Base-by-base conservation (phyloP, 2,113 vertebrate genomes). In the Centropus bengalensis region DNA sequence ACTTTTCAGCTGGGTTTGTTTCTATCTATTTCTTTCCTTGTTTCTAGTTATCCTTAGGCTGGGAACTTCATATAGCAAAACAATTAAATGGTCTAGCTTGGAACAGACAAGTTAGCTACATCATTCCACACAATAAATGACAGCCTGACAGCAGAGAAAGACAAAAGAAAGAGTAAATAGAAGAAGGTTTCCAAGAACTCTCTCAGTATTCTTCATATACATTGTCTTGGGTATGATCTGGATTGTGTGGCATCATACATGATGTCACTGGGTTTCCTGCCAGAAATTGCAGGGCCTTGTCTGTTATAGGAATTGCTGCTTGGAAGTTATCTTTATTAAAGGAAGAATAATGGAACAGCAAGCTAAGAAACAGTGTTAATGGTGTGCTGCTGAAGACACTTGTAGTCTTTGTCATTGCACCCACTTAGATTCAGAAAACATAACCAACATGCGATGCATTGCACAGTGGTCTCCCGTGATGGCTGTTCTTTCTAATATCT, bases 1-100 rank as follows among this genome's bases (percentile, higher is more conserved):
- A 93, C 64, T 54, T 92, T 71, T 40, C 49, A 94, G 58, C 82
- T 88, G 83, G 66, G 55, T 77, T 89, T 83, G 30, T 69, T 90
- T 75, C 82, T 56, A 49, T 33, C 38, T 56, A 60, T 36, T 27
- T 74, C 45, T 70, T 71, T 45, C 44, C n/a, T 62, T 22, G 23
- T 52, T 36, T 88, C 22, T 42, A 85, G 27, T 22, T 79, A 68
- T 15, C 27, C 40, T 52, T 12, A 42, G 19, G 14, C 33, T 56
- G 23, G 10, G 18, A 78, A 54, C n/a, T 81, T 67, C 21, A 69
- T 44, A 55, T 66, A 88, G 16, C 13, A 45, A 62, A 86, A 62
- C 38, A 74, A 77, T 28, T 19, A 33, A 76, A 62, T 8, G 16
- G 4, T 67, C 20, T 56, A n/a, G 58, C n/a, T 60, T 79, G 44